Evolutionary conservation across 2,113 vertebrate species (phyloP).

Genomic region (Tauraco erythrolophus): DNA sequence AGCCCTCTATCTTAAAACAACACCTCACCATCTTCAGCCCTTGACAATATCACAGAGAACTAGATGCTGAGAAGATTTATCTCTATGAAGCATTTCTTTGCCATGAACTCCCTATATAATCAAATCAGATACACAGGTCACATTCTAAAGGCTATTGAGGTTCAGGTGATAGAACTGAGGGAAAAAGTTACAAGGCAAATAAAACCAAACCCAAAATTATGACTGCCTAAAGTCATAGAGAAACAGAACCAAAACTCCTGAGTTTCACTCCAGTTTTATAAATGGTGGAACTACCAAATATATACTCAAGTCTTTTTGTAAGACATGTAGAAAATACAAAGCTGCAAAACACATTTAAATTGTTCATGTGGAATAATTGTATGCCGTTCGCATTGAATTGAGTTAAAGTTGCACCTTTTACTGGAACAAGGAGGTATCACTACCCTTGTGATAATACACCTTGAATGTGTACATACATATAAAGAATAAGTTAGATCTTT

Average conservation of each 20-base stretch:
- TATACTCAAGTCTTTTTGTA: background rate
- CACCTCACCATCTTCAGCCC: too few relatives aligned
- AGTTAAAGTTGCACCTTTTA: background rate
- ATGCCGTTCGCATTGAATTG: background rate
- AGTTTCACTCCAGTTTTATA: background rate
- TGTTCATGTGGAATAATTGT: background rate
- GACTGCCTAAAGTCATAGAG: background rate
- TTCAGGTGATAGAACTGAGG: background rate
- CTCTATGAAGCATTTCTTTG: background rate
- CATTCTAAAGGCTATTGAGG: background rate
- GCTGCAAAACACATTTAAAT: background rate
- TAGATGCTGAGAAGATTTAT: background rate
- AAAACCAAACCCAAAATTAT: background rate
- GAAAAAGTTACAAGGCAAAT: background rate
- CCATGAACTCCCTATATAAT: background rate
- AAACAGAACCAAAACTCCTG: background rate
- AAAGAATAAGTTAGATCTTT: background rate
- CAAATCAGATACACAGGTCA: background rate
- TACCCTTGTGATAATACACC: background rate
- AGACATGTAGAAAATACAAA: background rate
- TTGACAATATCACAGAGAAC: background rate
- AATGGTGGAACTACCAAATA: background rate
- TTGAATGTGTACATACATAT: background rate
- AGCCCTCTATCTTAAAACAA: too few relatives aligned
- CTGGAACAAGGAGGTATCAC: background rate